Evolutionary conservation across 2,888 invertebrate genomes (phyloP), one percentile per base, ranked within the genome.

Genomic region (Ceraclea dissimilis): DNA sequence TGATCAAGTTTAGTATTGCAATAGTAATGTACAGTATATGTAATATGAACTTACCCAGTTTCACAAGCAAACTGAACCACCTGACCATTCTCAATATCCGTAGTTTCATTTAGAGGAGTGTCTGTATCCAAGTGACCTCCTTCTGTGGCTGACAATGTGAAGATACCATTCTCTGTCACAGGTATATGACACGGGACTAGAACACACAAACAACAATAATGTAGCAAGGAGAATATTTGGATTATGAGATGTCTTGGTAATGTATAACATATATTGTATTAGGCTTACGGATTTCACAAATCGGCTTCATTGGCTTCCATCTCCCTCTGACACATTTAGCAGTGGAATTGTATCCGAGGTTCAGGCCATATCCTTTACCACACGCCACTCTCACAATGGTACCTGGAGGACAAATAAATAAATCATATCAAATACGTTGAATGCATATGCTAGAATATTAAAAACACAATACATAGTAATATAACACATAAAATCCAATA

Each of bases 301-400:
- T 80, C 0, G 93, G 93, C 64, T 83, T 85, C 60, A 82, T 82
- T 0, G 91, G 91, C 65, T 85, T 88, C 93, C 93, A 93, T 62
- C 86, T 80, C 1, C 93, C 93, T 60, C 89, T 79, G 2, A 86
- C 84, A 68, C 94, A 94, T 66, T 85, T 85, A 0, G 87, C 87
- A 1, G 90, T 90, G 2, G 82, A 80, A 67, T 90, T 90, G 53
- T 79, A 77, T 55, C 83, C 83, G 59, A 90, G 75, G 68, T 90
- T 91, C 2, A 88, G 72, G 11, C 83, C 84, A 65, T 88, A 90
- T 2, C 90, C 90, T 62, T 85, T 84, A 1, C 84, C 84, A 67
- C 91, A 92, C 1, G 85, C 84, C 34, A 90, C 81, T 63, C 84
- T 79, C 0, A 91, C 81, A 49, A 88, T 80, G 0, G 88, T 87